Evolutionary conservation across 2,888 invertebrate genomes (phyloP).

Genomic region (Chromoteleia sp.): DNA sequence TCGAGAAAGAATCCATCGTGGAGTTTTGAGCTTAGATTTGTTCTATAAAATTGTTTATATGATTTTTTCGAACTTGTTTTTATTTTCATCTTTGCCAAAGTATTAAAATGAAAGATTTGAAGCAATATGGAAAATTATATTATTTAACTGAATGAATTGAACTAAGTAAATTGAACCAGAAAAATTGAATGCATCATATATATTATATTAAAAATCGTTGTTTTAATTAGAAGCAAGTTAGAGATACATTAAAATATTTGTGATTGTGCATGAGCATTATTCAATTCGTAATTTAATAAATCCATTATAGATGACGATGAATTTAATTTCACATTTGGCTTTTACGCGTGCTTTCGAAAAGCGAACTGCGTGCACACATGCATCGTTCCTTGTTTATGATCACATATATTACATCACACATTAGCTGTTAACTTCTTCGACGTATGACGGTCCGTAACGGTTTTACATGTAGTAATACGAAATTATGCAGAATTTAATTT

Average conservation of each 20-base stretch:
- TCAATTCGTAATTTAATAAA: slow-evolving; percentile 4
- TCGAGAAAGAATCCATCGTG: not conserved
- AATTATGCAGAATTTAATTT: slow-evolving; percentile 24
- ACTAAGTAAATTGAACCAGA: no score
- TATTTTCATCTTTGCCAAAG: no score
- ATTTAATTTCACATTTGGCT: slow-evolving; percentile 27
- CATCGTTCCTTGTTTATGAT: slow-evolving; percentile 15
- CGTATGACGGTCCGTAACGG: slow-evolving; percentile 4
- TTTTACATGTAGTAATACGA: not conserved
- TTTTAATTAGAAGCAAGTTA: not conserved
- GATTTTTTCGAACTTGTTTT: no score
- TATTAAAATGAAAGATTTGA: no score
- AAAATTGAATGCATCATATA: no score
- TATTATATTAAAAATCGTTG: no score
- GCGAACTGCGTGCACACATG: slow-evolving; percentile 1
- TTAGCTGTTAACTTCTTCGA: slow-evolving; percentile 17
- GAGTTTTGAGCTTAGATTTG: no score
- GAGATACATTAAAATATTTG: not conserved
- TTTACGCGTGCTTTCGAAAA: slow-evolving; percentile 17
- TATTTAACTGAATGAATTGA: no score
- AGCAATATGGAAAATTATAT: no score
- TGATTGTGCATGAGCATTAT: not conserved
- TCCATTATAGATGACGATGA: slow-evolving; percentile 12
- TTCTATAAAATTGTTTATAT: no score
- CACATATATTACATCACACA: slow-evolving; percentile 13